Base-by-base conservation (phyloP, 2,797 vertebrate genomes). In the Eupleurogrammus muticus region DNA sequence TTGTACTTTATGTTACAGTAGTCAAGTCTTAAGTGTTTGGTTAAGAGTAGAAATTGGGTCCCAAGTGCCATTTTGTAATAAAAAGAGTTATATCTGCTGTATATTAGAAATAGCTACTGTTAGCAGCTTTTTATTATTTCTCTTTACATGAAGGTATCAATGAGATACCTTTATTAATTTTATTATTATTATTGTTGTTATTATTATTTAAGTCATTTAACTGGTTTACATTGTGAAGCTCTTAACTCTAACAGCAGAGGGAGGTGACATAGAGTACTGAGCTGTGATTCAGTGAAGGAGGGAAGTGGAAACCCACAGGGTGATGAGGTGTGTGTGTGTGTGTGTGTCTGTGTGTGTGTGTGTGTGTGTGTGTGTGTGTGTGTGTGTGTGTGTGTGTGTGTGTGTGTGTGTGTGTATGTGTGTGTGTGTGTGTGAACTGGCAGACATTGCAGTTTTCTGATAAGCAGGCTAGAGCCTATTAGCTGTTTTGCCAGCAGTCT, bases 381-480 rank as follows among this genome's bases (percentile, higher is more conserved):
- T 58, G 70, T 19, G 46, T n/a, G 24, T 58, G 2, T 50, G 46
- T 63, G 21, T 20, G 24, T 48, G 54, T 78, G 63, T 72, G 49
- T 52, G 46, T 72, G 54, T 59, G 24, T 62, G 4, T 50, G 46
- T 63, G 21, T n/a, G 21, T 44, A 50, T 78, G 63, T 72, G 49
- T 52, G 46, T 72, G 54, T 59, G 48, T 53, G 67, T 38, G 47
- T 58, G 70, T 19, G 46, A 35, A 19, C 46, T 62, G 66, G 55
- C 61, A 80, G 74, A 80, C 58, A 65, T 75, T 84, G 77, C 65
- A 75, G 47, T 61, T 24, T 61, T 60, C 80, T 77, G 77, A 87
- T 89, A 89, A 86, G 82, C 54, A 80, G 77, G 65, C 66, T 42
- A 65, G 66, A 85, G 81, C 72, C 72, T 81, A 82, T 88, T 86